Evolutionary conservation across 53 echinoderm and acorn worm genomes (phyloP).

Genomic region (Luidia sarsii): DNA sequence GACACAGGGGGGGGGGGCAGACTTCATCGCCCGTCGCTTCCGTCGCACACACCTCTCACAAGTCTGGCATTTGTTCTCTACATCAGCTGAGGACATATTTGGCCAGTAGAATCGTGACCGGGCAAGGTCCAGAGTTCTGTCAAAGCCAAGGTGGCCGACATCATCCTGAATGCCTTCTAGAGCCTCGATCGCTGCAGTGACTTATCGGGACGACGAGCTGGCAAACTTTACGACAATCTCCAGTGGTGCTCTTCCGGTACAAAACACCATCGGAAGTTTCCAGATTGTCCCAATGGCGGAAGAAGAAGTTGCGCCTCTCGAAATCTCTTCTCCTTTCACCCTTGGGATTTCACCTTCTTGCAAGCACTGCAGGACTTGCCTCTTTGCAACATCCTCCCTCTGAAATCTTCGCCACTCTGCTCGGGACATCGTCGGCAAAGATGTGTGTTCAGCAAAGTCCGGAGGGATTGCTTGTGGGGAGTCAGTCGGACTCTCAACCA

Average conservation of each 20-base stretch:
- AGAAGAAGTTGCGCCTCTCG: neutral
- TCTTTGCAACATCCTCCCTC: conserved; percentile 1
- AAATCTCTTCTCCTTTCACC: neutral
- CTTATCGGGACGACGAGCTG: conserved; percentile 32
- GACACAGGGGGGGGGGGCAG: conserved; percentile 19
- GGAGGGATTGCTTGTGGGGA: conserved; percentile 17
- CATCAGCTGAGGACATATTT: conserved; percentile 32
- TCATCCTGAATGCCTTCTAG: conserved; percentile 50
- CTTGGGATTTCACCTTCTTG: neutral
- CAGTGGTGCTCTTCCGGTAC: neutral
- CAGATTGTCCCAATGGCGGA: neutral
- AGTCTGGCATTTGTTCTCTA: conserved; percentile 22
- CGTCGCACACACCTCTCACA: conserved; percentile 57
- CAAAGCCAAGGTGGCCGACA: conserved; percentile 60
- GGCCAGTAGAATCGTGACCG: conserved; percentile 69
- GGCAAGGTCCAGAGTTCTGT: conserved; percentile 56
- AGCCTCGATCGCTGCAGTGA: conserved; percentile 40
- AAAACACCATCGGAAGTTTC: neutral
- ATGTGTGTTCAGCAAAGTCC: conserved; percentile 1
- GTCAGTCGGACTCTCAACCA: conserved; percentile 1
- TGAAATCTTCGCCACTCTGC: conserved; percentile 26
- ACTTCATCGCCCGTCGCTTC: neutral
- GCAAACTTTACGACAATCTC: neutral
- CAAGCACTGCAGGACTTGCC: neutral
- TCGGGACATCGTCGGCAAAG: conserved; percentile 2